Evolutionary conservation across 2,113 vertebrate genomes (phyloP).

Genomic region (Bettongia penicillata): DNA sequence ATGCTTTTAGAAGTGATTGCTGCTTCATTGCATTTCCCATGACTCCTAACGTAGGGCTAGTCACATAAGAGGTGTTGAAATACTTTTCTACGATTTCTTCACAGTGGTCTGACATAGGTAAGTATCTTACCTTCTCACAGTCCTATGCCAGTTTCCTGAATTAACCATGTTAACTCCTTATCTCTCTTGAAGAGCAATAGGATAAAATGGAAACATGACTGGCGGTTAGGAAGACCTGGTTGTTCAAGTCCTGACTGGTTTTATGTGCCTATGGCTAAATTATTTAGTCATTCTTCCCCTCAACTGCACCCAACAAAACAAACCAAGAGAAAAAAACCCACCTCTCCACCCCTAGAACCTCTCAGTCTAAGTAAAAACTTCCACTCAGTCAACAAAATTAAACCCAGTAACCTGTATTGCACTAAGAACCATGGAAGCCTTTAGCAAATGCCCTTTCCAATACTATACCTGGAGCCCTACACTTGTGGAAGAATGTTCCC

Average conservation of each 20-base stretch:
- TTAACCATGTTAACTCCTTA: background rate
- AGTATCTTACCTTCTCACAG: background rate
- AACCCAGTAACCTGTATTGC: background rate
- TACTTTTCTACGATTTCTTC: background rate
- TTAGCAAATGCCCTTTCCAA: background rate
- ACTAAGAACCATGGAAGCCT: background rate
- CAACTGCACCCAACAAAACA: background rate
- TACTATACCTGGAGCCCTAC: background rate
- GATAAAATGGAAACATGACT: background rate
- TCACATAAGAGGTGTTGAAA: background rate
- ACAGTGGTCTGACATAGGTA: background rate
- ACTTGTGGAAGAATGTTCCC: background rate
- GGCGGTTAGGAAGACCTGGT: background rate
- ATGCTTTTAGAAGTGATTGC: background rate
- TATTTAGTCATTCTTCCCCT: background rate
- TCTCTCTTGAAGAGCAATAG: background rate
- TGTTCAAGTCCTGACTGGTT: background rate
- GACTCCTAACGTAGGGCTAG: background rate
- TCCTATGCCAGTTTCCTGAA: background rate
- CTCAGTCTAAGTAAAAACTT: background rate
- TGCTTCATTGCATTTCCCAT: background rate
- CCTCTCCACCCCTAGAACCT: background rate
- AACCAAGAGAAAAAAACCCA: background rate
- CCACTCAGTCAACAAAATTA: background rate
- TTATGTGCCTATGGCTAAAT: background rate